These are phyloP conservation scores for Brachymystax lenok DNA, from an alignment of 2,797 vertebrate genomes.

Conservation along the genomic window DNA sequence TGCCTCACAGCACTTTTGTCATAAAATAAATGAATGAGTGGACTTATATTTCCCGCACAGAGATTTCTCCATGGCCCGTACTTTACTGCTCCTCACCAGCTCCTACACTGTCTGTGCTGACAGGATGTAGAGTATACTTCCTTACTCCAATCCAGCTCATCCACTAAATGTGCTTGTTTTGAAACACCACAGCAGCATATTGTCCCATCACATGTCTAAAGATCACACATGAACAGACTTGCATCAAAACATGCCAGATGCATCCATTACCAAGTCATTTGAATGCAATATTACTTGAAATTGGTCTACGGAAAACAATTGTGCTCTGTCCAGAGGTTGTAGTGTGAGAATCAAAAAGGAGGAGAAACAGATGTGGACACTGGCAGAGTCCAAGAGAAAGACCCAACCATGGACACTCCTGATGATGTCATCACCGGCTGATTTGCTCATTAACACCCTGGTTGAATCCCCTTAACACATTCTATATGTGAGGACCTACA, in stretches of 20 bases:
- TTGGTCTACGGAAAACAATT: neutral
- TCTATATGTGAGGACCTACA: constrained; percentile 10
- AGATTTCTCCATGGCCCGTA: constrained; percentile 41
- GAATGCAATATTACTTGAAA: neutral
- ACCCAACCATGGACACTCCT: constrained; percentile 48
- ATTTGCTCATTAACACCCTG: constrained; percentile 50
- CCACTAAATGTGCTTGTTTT: neutral
- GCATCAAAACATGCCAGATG: too few relatives aligned
- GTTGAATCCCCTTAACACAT: neutral
- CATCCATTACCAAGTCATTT: neutral
- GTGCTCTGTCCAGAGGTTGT: constrained; percentile 2
- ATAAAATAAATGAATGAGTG: constrained; percentile 51
- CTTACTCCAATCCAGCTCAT: neutral
- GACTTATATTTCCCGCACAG: constrained; percentile 46
- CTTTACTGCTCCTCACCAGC: constrained; percentile 16
- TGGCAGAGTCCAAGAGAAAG: constrained; percentile 50
- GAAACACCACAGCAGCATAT: neutral
- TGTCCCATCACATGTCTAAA: neutral
- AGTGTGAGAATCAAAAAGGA: constrained; percentile 63
- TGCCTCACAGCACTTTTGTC: constrained; percentile 46
- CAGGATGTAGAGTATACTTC: constrained; percentile 1
- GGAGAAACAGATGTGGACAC: constrained; percentile 66
- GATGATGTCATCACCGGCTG: constrained; percentile 69
- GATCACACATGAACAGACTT: neutral
- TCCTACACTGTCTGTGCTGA: constrained; percentile 15